Conservation (phyloP, 1,140 invertebrate species). For the Saccostrea glomerata region DNA sequence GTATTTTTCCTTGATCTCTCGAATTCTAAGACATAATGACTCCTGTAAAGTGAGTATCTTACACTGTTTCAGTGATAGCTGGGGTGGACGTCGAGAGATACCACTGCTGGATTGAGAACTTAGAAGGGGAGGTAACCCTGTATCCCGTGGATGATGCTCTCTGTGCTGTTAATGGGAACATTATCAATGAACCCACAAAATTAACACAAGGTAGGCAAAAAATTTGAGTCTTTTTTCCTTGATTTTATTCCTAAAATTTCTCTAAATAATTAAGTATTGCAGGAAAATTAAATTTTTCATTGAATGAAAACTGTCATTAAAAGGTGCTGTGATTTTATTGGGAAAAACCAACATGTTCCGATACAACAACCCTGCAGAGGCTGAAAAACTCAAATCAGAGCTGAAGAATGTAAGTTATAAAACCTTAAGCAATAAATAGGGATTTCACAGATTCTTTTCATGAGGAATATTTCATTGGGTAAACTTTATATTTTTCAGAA, state of each 20-base stretch:
- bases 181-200: constrained; percentile 86
- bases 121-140: constrained; percentile 87
- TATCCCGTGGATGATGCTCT: constrained; percentile 85
- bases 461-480: too few relatives aligned
- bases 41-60: too few relatives aligned
- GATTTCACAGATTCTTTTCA: too few relatives aligned
- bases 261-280: too few relatives aligned
- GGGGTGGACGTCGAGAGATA: constrained; percentile 89
- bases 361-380: constrained; percentile 94
- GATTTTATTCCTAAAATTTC: too few relatives aligned
- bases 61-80: constrained; percentile 78
- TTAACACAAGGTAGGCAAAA: constrained; percentile 85
- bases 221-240: too few relatives aligned
- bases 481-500: too few relatives aligned
- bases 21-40: too few relatives aligned
- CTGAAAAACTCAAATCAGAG: constrained; percentile 86
- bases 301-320: background rate
- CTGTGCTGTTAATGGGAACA: constrained; percentile 91
- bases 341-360: constrained; percentile 95
- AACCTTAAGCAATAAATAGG: too few relatives aligned
- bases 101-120: constrained; percentile 89
- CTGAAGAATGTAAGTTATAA: constrained; percentile 61
- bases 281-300: too few relatives aligned
- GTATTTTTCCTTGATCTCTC: too few relatives aligned
- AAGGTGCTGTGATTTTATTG: constrained; percentile 90